A percentile compares a stretch with the other conserved stretches of the same genome.
These are phyloP conservation scores for Euproctis similis DNA, from an alignment of 2,888 invertebrate genomes.

Conservation along the genomic window DNA sequence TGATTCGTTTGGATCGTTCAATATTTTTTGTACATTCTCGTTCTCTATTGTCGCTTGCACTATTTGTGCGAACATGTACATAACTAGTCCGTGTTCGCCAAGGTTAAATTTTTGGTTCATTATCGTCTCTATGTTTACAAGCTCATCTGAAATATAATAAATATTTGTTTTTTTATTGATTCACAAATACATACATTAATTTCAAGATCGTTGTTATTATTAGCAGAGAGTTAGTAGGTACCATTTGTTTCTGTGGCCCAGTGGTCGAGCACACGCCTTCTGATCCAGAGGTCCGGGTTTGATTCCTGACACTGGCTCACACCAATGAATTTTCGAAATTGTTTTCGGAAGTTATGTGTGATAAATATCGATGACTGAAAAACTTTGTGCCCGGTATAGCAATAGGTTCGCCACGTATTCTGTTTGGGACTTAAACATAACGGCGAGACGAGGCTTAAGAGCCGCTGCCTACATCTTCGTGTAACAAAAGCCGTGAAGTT, in stretches of 20 bases:
- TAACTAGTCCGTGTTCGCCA: background rate
- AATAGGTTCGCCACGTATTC: too few species aligned
- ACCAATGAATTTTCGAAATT: too few species aligned
- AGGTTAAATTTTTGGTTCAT: constrained; percentile 2
- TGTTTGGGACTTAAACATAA: too few species aligned
- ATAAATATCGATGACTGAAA: too few species aligned
- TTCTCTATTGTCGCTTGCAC: constrained; percentile 1
- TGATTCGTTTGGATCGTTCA: constrained; percentile 19
- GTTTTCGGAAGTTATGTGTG: too few species aligned
- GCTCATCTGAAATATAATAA: constrained; percentile 2
- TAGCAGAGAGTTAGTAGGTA: background rate
- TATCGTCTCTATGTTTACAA: constrained; percentile 1
- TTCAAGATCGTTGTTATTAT: background rate
- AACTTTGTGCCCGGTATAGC: too few species aligned
- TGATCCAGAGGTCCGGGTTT: too few species aligned
- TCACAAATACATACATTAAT: constrained; percentile 2
- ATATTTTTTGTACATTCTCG: constrained; percentile 12
- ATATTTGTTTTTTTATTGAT: constrained; percentile 12
- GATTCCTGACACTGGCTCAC: too few species aligned
- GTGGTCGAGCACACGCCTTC: too few species aligned
- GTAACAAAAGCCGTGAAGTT: too few species aligned
- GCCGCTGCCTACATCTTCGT: too few species aligned
- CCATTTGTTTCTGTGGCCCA: background rate
- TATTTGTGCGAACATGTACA: background rate
- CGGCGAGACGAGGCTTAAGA: too few species aligned